Evolutionary conservation across 2,888 invertebrate genomes (phyloP).

Genomic region (Heliconius erato): DNA sequence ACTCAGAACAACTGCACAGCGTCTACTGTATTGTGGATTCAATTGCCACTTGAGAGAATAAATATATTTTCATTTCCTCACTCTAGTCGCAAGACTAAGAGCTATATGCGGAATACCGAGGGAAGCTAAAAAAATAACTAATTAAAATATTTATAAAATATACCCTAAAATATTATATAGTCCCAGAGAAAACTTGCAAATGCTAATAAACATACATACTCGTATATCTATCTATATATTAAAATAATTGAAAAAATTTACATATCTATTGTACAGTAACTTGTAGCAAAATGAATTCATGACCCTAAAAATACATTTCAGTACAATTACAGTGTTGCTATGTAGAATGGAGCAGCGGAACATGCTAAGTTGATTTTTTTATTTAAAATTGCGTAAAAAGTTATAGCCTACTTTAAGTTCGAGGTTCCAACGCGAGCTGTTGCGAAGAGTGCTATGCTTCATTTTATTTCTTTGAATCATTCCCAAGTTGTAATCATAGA

Average conservation of each 20-base stretch:
- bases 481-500: conserved; percentile 18
- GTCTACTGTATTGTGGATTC: no score
- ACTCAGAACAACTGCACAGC: no score
- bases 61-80: no score
- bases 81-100: no score
- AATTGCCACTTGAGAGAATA: no score
- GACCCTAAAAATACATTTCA: not conserved
- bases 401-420: conserved; percentile 24
- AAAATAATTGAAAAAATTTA: not conserved
- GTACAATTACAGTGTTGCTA: not conserved
- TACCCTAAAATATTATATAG: no score
- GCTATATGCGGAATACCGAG: no score
- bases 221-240: not conserved
- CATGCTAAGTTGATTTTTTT: not conserved
- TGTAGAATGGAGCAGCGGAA: not conserved
- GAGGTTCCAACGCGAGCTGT: conserved; percentile 2
- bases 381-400: conserved; percentile 23
- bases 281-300: not conserved
- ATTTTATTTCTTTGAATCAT: conserved; percentile 28
- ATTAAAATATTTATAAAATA: no score
- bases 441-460: conserved; percentile 1
- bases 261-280: not conserved
- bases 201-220: no score
- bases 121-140: no score
- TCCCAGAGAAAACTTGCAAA: not conserved